These are phyloP conservation scores for Pterocles gutturalis DNA, from an alignment of 2,113 vertebrate species.

Conservation along the genomic window DNA sequence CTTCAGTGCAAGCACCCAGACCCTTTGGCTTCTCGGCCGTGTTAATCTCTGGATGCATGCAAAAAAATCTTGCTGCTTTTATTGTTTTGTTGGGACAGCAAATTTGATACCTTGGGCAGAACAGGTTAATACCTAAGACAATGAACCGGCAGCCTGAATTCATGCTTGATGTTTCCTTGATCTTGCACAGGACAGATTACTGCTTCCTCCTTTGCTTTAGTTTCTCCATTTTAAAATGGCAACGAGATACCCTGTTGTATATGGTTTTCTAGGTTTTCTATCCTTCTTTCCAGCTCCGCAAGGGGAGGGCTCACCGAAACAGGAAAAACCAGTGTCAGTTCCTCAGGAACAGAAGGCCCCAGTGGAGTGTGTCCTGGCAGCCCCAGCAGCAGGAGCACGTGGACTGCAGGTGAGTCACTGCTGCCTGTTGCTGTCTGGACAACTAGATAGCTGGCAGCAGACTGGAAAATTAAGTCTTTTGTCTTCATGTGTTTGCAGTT, in stretches of 20 bases:
- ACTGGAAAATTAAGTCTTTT: not conserved
- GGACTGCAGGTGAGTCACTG: slow-evolving; percentile 59
- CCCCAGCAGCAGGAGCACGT: not conserved
- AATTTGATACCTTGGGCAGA: not conserved
- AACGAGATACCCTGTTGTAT: not conserved
- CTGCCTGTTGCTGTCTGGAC: not conserved
- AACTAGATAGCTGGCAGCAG: not conserved
- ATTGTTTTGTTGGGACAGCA: not conserved
- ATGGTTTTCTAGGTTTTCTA: not conserved
- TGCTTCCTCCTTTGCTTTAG: not conserved
- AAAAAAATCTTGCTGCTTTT: not conserved
- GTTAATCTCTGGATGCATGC: not conserved
- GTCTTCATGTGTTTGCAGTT: not conserved
- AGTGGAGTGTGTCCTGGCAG: not conserved
- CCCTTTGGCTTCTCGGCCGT: not conserved
- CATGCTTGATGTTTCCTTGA: not conserved
- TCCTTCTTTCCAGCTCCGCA: slow-evolving; percentile 27
- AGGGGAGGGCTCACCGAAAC: not conserved
- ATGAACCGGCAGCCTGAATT: not conserved
- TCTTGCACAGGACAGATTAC: not conserved
- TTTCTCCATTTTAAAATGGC: not conserved
- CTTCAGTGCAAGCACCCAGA: not conserved
- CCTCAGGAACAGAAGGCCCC: not conserved
- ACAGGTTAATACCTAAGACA: not conserved
- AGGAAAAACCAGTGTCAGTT: slow-evolving; percentile 39